These are phyloP conservation scores for Rotaria socialis DNA, from an alignment of 2,888 invertebrate species.

Conservation along the genomic window DNA sequence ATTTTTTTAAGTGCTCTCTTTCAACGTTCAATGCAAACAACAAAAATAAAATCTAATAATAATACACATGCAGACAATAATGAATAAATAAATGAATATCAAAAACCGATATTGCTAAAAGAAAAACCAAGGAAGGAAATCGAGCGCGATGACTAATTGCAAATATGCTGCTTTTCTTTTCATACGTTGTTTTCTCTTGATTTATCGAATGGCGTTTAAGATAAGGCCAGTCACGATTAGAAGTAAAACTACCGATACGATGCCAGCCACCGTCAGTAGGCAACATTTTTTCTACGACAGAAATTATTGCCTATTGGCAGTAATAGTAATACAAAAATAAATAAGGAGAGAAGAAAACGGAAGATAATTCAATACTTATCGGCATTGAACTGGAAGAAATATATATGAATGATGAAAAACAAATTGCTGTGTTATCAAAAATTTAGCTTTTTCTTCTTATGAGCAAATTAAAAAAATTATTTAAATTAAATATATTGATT, in stretches of 20 bases:
- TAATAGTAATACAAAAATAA: not conserved
- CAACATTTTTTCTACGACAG: conserved; percentile 13
- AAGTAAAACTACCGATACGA: not conserved
- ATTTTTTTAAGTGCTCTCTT: not conserved
- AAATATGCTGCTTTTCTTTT: not conserved
- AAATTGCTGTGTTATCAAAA: not conserved
- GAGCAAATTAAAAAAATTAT: not conserved
- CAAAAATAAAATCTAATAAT: not conserved
- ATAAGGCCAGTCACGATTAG: not conserved
- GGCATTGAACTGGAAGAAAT: not conserved
- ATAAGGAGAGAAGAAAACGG: not conserved
- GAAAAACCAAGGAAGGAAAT: not conserved
- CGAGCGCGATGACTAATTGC: not conserved
- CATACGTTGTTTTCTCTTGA: not conserved
- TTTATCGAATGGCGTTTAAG: conserved; percentile 5
- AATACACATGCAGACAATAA: not conserved
- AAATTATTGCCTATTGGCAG: not conserved
- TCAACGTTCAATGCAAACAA: not conserved
- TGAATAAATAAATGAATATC: not conserved
- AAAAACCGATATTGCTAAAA: not conserved
- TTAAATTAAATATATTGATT: not conserved
- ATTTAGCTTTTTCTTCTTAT: not conserved
- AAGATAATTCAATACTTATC: not conserved
- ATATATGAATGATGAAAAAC: not conserved
- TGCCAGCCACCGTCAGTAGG: not conserved